Base-by-base conservation (phyloP, 1,140 invertebrate species). In the Alviniconcha marisindica region DNA sequence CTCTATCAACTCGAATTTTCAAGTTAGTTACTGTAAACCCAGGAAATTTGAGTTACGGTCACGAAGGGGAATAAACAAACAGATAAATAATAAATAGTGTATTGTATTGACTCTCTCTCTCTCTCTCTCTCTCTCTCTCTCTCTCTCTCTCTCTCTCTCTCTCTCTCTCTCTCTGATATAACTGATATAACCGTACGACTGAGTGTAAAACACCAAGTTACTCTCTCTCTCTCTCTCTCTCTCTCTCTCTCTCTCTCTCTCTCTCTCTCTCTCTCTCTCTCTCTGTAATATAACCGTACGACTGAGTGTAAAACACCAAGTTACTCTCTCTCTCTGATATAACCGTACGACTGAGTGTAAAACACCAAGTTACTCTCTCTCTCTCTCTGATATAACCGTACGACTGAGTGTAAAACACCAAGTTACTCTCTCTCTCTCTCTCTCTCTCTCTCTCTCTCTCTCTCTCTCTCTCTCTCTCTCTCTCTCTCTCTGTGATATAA, bases 181-280 rank as follows among this genome's bases (percentile, higher is more conserved):
- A 24, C 54, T 56, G 21, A 18, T 60, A 14, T 15, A 18, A n/a
- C 54, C 7, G 1, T 5, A 18, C 28, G 1, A n/a, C 54, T 60
- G 12, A n/a, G 5, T 56, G 5, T 56, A 15, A 24, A 2, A 24
- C 54, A 24, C 54, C n/a, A 21, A 24, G 18, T 80, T 38, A 14
- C 42, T 83, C 77, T 51, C n/a, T 40, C 33, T 33, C 42, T 38
- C 51, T 83, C 51, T 63, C 77, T 80, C 74, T 66, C 77, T 81
- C 51, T 48, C 77, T 73, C 63, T 54, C 56, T 66, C 42, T 66
- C 48, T 60, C 1, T 60, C 0, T 60, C 54, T 21, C 54, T 60
- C 0, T 24, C 54, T 60, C 54, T 60, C 54, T 60, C 54, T 60
- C 1, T 60, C 54, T 56, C 5, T 56, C 54, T 56, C 54, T 56